Conservation (phyloP, 2,888 invertebrate genomes). For the Cephus runcator region DNA sequence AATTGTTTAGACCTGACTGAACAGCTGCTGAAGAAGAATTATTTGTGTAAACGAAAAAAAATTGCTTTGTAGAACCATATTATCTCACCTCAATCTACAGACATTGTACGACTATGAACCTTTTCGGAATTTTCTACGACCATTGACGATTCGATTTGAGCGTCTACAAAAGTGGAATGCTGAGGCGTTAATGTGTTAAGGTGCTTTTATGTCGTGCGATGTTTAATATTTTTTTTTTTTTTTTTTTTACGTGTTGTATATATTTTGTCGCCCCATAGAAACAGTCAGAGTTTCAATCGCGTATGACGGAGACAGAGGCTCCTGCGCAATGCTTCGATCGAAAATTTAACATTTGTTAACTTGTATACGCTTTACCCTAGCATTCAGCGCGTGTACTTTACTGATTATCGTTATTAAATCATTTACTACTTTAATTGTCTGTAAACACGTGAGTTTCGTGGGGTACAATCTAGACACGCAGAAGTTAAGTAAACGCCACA, state of each 20-base stretch:
- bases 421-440: neutral
- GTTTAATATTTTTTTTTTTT: neutral
- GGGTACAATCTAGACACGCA: neutral
- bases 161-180: too few relatives aligned
- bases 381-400: too few relatives aligned
- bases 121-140: too few relatives aligned
- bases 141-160: too few relatives aligned
- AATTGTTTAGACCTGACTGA: too few relatives aligned
- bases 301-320: neutral
- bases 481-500: neutral
- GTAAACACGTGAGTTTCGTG: neutral
- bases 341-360: neutral
- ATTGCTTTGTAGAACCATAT: too few relatives aligned
- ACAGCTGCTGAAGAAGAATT: too few relatives aligned
- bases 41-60: too few relatives aligned
- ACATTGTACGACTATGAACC: too few relatives aligned
- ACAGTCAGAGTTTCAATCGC: neutral
- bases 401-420: neutral
- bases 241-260: neutral
- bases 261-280: neutral
- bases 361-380: neutral
- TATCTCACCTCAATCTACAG: too few relatives aligned
- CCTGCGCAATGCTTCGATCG: neutral
- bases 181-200: too few relatives aligned
- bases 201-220: neutral